These are phyloP conservation scores for Noctua comes DNA, from an alignment of 2,888 invertebrate genomes.

Conservation along the genomic window DNA sequence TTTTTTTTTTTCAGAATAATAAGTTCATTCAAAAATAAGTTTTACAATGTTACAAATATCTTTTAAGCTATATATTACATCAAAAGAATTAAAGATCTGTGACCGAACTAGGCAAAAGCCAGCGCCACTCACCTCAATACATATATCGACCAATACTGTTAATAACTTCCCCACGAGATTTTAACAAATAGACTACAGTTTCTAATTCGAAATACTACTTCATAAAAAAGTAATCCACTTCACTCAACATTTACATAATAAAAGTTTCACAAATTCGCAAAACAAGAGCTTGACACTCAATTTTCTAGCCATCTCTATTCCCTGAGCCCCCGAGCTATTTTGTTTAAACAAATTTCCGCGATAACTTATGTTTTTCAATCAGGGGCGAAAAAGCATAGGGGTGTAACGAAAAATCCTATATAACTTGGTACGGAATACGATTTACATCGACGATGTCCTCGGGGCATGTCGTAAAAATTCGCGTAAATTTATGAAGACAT, in stretches of 20 bases:
- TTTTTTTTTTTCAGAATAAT: too few species aligned
- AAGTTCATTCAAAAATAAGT: too few species aligned
- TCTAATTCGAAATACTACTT: neutral
- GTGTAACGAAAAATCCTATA: slow-evolving; percentile 62
- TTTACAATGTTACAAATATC: too few species aligned
- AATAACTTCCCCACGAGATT: neutral
- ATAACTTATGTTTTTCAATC: slow-evolving; percentile 63
- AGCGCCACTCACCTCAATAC: too few species aligned
- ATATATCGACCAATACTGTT: neutral
- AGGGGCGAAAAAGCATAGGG: slow-evolving; percentile 40
- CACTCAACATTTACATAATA: slow-evolving; percentile 7
- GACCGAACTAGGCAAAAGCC: too few species aligned
- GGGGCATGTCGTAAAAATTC: slow-evolving; percentile 60
- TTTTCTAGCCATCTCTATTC: slow-evolving; percentile 30
- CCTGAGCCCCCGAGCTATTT: slow-evolving; percentile 45
- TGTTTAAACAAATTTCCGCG: slow-evolving; percentile 34
- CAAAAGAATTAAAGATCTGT: too few species aligned
- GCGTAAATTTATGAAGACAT: slow-evolving; percentile 64
- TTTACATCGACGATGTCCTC: slow-evolving; percentile 52
- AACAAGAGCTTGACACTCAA: slow-evolving; percentile 49
- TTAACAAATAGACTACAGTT: neutral
- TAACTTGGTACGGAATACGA: slow-evolving; percentile 60
- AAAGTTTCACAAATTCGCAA: slow-evolving; percentile 27
- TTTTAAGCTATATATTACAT: too few species aligned
- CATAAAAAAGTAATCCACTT: neutral